Evolutionary conservation across 2,888 invertebrate species (phyloP), one percentile per base, ranked within the genome.

Genomic region (Ochropleura plecta): DNA sequence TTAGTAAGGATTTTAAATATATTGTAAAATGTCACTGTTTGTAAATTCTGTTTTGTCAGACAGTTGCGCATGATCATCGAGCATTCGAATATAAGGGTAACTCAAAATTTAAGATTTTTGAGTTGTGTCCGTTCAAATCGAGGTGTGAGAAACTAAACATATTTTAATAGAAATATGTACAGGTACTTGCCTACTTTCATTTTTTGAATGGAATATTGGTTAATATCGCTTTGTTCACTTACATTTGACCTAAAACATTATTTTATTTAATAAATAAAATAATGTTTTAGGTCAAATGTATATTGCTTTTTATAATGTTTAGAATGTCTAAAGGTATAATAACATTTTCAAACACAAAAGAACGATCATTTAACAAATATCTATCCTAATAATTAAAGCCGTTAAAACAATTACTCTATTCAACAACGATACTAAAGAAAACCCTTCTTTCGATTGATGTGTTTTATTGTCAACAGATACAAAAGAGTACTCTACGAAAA

Each of bases 401-500:
- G 59, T 69, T 65, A 65, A 62, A 76, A 71, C 30, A 68, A 64
- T 64, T 62, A 81, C 59, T 76, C 64, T 14, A 20, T 55, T 71
- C 40, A 78, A 53, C 44, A 14, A 46, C 18, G 8, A 70, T 30
- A 62, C 78, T 69, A 82, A 64, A 62, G 82, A 69, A 69, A 62
- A 46, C n/a, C 53, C 7, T 63, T 69, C 40, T 20, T 73, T 49
- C 64, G 68, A 78, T 77, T 73, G 62, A 77, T 69, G 63, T 69
- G 30, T 79, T 73, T 72, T 70, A 73, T 70, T 71, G 76, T 73
- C 48, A 75, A 63, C 51, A 64, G 53, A 76, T 73, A 76, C 63
- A 82, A 78, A 76, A 71, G 70, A 70, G 57, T 70, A 64, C 66
- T 78, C 59, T n/a, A 72, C 68, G 62, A 67, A 59, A 73, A 79